Percentiles rank a stretch among this genome's conserved stretches.
Conservation (phyloP, 1,140 invertebrate species). For the Ceratina calcarata region DNA sequence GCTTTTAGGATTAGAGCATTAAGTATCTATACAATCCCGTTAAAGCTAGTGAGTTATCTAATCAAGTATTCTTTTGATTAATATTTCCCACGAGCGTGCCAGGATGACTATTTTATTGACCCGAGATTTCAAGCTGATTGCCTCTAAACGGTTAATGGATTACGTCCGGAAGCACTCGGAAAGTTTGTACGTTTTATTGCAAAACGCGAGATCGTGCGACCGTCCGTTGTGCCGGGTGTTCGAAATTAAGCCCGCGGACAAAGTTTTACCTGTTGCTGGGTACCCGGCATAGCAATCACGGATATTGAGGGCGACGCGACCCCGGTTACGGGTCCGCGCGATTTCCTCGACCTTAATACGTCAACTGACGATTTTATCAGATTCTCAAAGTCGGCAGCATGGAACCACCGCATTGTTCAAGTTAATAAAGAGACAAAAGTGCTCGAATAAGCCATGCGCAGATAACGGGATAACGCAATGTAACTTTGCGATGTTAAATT, state of each 20-base stretch:
- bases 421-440: too few species aligned
- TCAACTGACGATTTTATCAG: not conserved
- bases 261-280: slow-evolving; percentile 19
- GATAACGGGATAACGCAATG: too few species aligned
- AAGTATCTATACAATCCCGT: too few species aligned
- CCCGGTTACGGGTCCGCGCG: not conserved
- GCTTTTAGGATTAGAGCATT: too few species aligned
- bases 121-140: not conserved
- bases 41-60: not conserved
- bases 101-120: not conserved
- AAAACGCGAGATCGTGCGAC: not conserved
- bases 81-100: not conserved
- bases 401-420: too few species aligned
- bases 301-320: not conserved
- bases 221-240: too few species aligned
- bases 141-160: slow-evolving; percentile 2
- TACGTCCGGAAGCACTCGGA: not conserved
- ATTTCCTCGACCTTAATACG: not conserved
- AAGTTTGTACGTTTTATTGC: not conserved
- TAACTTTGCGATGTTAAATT: too few species aligned
- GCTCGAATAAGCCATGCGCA: too few species aligned
- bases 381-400: not conserved
- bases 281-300: not conserved
- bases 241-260: not conserved
- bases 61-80: not conserved